Base-by-base conservation (phyloP, 2,888 invertebrate genomes). In the Leucophenga maculata region DNA sequence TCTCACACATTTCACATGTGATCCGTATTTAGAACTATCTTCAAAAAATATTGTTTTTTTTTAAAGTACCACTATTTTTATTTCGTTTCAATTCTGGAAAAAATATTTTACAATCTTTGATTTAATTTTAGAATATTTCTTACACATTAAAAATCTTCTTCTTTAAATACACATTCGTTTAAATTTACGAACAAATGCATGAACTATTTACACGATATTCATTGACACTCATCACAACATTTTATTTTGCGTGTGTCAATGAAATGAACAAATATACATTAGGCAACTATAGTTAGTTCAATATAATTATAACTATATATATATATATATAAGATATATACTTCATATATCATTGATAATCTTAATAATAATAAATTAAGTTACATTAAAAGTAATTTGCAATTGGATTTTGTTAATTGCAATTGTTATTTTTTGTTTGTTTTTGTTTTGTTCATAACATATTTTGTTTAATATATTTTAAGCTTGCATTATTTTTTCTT, bases 31-130 rank as follows among this genome's bases (percentile, higher is more conserved):
- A n/a, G n/a, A n/a, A n/a, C n/a, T n/a, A n/a, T n/a, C n/a, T n/a
- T n/a, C n/a, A n/a, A n/a, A n/a, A n/a, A n/a, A n/a, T n/a, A n/a
- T n/a, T n/a, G n/a, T n/a, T n/a, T n/a, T n/a, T 50, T 46, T 46
- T 62, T 39, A 62, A 62, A 62, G 46, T 62, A 26, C n/a, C 14
- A 48, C 4, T 26, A 26, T 65, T 26, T 65, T 48, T 67, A 20
- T 65, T 57, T 57, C 62, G 48, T 66, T 46, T 57, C 57, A 46
- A 67, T 46, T 57, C 48, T 67, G 57, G 57, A 67, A 67, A 67
- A 67, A 54, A 67, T 67, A 67, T 67, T 67, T 46, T 67, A 67
- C 67, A 67, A n/a, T 48, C 16, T 66, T n/a, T 22, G 18, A 31
- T 67, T 46, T 44, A 20, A 11, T 62, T 62, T 62, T 46, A 20